phyloP scores from a whole-genome alignment of 2,888 invertebrate genomes.

The Nomada fabriciana region DNA sequence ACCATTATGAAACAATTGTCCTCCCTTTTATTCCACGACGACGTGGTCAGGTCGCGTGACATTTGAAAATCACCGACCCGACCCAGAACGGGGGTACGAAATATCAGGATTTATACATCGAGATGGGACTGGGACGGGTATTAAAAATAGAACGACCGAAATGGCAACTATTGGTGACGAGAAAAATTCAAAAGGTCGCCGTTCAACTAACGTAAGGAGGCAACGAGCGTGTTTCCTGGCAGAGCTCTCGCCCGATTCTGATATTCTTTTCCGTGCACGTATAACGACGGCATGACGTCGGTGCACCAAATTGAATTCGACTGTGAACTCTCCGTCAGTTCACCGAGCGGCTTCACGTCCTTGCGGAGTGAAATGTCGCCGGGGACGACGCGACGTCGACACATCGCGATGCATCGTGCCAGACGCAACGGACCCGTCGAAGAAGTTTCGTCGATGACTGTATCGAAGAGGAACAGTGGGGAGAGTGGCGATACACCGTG shows the following conservation, averaged over 20 bases:
- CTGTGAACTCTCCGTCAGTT: constrained; percentile 41
- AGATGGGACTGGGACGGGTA: not conserved
- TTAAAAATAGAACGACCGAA: constrained; percentile 26
- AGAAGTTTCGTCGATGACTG: no score
- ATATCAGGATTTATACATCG: constrained; percentile 2
- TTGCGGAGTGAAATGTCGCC: constrained; percentile 25
- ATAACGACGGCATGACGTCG: constrained; percentile 45
- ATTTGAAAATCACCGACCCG: constrained; percentile 9
- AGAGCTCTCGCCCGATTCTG: constrained; percentile 18
- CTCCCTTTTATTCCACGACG: not conserved
- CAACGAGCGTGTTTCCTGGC: constrained; percentile 27
- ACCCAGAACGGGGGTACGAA: constrained; percentile 3
- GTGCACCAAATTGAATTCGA: constrained; percentile 56
- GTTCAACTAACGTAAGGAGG: constrained; percentile 21
- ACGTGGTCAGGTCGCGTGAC: constrained; percentile 4
- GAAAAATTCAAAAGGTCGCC: constrained; percentile 16
- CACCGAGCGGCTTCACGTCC: constrained; percentile 5
- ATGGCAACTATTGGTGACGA: constrained; percentile 5
- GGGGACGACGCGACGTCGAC: constrained; percentile 3
- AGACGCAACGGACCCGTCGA: not conserved
- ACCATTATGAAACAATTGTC: constrained; percentile 23
- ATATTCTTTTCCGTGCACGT: constrained; percentile 58
- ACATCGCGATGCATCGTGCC: not conserved
- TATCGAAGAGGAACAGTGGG: no score
- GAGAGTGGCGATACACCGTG: not conserved